A percentile compares a stretch with the other conserved stretches of the same genome.
These are phyloP conservation scores for Fringilla coelebs DNA, from an alignment of 2,797 vertebrate genomes.

Conservation along the genomic window DNA sequence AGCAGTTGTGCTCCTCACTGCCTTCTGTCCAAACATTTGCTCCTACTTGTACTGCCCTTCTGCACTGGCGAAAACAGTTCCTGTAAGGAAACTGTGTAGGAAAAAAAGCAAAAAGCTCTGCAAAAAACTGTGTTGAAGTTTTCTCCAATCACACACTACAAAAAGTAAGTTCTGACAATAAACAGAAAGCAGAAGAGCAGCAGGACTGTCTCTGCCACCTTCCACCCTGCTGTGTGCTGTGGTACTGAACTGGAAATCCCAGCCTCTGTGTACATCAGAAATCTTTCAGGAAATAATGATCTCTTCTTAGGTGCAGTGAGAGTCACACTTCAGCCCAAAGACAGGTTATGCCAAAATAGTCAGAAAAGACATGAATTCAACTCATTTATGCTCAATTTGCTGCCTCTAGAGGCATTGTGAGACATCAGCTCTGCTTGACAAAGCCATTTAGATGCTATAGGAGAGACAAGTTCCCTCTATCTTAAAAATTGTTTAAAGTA, in stretches of 20 bases:
- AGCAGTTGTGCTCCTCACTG: not conserved
- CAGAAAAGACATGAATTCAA: not conserved
- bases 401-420: not conserved
- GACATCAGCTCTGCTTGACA: not conserved
- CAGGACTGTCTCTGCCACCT: not conserved
- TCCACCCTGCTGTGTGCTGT: not conserved
- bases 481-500: not conserved
- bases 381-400: not conserved
- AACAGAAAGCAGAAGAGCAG: not conserved
- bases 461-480: not conserved
- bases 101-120: not conserved
- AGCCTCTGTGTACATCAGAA: not conserved
- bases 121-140: not conserved
- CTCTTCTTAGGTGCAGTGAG: not conserved
- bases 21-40: not conserved
- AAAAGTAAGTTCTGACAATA: not conserved
- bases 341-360: not conserved
- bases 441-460: not conserved
- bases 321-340: not conserved
- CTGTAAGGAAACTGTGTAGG: accelerated
- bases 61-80: not conserved
- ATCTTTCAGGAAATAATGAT: not conserved
- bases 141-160: accelerated
- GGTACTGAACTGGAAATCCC: not conserved
- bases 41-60: not conserved